Base-by-base conservation (phyloP, 2,797 vertebrate genomes). In the Sebastes diploproa region DNA sequence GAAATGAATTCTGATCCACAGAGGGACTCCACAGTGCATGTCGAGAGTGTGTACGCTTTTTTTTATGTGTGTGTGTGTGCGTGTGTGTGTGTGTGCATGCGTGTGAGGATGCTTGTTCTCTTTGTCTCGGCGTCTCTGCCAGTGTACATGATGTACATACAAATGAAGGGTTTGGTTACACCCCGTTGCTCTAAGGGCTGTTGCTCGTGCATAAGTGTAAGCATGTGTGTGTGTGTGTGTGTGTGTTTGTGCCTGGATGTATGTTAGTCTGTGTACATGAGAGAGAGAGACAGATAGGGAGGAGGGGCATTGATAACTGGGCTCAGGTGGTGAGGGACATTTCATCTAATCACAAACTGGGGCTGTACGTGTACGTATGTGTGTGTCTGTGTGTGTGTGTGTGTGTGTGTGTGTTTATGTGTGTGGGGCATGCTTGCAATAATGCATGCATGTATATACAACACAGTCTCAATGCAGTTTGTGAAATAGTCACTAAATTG, bases 151-250 rank as follows among this genome's bases (percentile, higher is more conserved):
- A 89, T 91, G 91, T 90, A 92, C 92, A 94, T 94, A 95, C 94
- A 95, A 94, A 95, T 94, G 91, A 94, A 89, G 86, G 90, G 83
- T 92, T 94, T 92, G 91, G 92, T 93, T 93, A 88, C 93, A 94
- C 91, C 95, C 93, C 84, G 83, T 89, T 88, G 93, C 87, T 93
- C 83, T 85, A 83, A 70, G 92, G 88, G 88, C 84, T 90, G 88
- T 85, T 92, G 83, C 78, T 85, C 67, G 76, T 88, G 86, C 79
- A 70, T 75, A 68, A 64, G 80, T 75, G 86, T 64, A 74, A 86
- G 82, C 16, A 32, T 79, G 83, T 86, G 83, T 86, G 87, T 78
- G 25, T 72, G 77, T 78, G 78, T 77, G 83, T 77, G 78, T 74
- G 67, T 59, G 70, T 66, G 65, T 70, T 14, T 82, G 73, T 77